Base-by-base conservation (phyloP, 2,888 invertebrate species). In the Drosophila histrio region DNA sequence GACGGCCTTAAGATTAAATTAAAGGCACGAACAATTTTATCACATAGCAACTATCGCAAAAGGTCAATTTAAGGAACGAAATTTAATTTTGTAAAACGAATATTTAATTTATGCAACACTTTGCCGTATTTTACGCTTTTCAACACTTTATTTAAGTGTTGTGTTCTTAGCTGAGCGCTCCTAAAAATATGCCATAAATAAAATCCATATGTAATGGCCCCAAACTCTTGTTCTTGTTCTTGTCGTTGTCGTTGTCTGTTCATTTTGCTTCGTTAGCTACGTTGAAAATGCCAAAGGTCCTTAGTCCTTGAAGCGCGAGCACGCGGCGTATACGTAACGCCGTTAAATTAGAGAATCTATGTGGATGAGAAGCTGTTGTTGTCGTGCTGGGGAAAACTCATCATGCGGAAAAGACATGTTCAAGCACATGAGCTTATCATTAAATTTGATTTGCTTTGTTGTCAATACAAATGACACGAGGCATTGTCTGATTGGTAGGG, bases 141-240 rank as follows among this genome's bases (percentile, higher is more conserved):
- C 68, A 74, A 65, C 79, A 78, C 75, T 78, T 66, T 61, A 80
- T 80, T 71, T 64, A 53, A 61, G 66, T 67, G 54, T 59, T 66
- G 19, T 54, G 65, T 54, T 59, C 50, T 58, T 63, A 64, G 56
- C 63, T 62, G 39, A 7, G 62, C 57, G 64, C 80, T 64, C 81
- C 82, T 75, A 77, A 77, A 87, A 79, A 73, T 84, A 87, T 85
- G 87, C 85, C 66, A 86, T 80, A 86, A 85, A 85, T 85, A 88
- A 85, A 87, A 71, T 65, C 53, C 56, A 67, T 72, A 78, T 65
- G 70, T 75, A 72, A 79, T 79, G 74, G 63, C 24, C 28, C 15
- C 11, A 38, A 49, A 50, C 30, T 34, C 52, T 66, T 57, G 44
- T 39, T 32, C 15, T 50, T 50, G 8, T 17, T 58, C 17, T 56